Evolutionary conservation across 2,113 vertebrate genomes (phyloP), one percentile per base, ranked within the genome.

Genomic region (Tetrax tetrax): DNA sequence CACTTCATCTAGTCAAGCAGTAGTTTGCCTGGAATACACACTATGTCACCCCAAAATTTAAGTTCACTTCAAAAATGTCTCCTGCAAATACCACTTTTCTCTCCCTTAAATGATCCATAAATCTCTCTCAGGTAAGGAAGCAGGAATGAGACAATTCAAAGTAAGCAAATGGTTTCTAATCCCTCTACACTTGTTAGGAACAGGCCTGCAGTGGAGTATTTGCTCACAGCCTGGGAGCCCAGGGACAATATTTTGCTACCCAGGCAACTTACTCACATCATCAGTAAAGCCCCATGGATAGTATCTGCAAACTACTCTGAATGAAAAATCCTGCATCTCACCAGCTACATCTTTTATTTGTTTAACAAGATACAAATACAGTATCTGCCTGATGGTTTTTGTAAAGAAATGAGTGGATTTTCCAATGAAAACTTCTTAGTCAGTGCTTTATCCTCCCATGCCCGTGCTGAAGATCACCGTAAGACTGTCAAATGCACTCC

Each of bases 241-340:
- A 43, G 81, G 90, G 95, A 93, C 5, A 19, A 35, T 33, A 63
- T 80, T 93, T 88, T 87, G 90, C 93, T 95, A 86, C 90, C 71
- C 84, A 79, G 95, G 75, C 93, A 94, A 95, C 83, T 81, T 75
- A 85, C 21, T 79, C 64, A 77, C 70, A 85, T 92, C 83, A 69
- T 72, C 60, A 25, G n/a, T 27, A 88, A 88, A 95, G 81, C 81
- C 88, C 74, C 60, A 50, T 22, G 83, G 61, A 76, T 22, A 74
- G 81, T 28, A n/a, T 41, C 43, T 70, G 79, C 41, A 53, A 83
- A 63, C n/a, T 54, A 19, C 65, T 45, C n/a, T 66, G 68, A 90
- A 76, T 45, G 48, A 89, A 82, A 72, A 87, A 33, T 31, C 48
- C 27, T 47, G 41, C 64, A 41, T 76, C 64, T 90, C 79, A 54